Evolutionary conservation across 1,140 invertebrate genomes (phyloP).

Genomic region (Halictus rubicundus): DNA sequence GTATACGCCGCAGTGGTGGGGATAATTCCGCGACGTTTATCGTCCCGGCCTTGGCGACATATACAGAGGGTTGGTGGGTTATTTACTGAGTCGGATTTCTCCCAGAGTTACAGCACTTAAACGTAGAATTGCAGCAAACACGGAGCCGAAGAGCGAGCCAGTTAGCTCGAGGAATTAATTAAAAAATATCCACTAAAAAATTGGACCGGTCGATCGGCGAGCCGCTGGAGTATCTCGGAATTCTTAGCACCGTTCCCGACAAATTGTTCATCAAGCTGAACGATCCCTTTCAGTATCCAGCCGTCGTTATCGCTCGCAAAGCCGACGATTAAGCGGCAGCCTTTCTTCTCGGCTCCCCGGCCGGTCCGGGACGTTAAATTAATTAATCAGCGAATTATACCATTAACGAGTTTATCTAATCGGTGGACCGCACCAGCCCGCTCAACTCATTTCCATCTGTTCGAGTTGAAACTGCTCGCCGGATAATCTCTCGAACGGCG

Average conservation of each 20-base stretch:
- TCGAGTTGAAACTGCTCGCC: background rate
- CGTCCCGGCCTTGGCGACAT: too few relatives aligned
- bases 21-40: too few relatives aligned
- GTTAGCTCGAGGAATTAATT: too few relatives aligned
- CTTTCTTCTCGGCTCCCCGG: background rate
- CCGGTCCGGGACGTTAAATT: conserved; percentile 17
- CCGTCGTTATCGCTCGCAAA: conserved; percentile 8
- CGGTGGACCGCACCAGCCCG: background rate
- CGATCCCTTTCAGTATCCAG: background rate
- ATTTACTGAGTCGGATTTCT: too few relatives aligned
- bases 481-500: background rate
- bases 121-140: too few relatives aligned
- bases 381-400: conserved; percentile 43
- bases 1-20: too few relatives aligned
- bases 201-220: background rate
- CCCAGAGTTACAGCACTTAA: too few relatives aligned
- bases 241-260: too few relatives aligned
- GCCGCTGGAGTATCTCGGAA: background rate
- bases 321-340: background rate
- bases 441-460: conserved; percentile 25
- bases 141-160: too few relatives aligned
- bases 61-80: too few relatives aligned
- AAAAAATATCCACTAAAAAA: too few relatives aligned
- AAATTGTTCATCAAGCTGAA: background rate
- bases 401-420: conserved; percentile 44